Evolutionary conservation across 2,113 vertebrate genomes (phyloP).

Genomic region (Hoplias malabaricus): DNA sequence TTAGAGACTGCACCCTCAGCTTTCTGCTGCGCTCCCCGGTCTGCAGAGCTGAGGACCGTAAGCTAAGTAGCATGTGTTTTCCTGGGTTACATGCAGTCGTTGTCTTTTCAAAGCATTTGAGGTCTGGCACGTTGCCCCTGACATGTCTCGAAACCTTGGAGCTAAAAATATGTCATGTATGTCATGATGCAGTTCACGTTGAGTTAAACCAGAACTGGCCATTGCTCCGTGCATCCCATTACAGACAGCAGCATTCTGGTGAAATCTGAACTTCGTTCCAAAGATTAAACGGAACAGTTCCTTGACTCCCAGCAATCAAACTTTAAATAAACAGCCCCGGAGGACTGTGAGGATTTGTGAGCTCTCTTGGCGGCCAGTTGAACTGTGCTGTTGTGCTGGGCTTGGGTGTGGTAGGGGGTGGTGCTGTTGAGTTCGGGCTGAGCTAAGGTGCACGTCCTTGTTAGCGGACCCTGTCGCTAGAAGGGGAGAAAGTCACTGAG

Average conservation of each 20-base stretch:
- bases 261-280: neutral
- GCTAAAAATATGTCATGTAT: neutral
- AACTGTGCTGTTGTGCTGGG: neutral
- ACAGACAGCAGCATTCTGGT: neutral
- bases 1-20: conserved; percentile 5
- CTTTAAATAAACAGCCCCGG: neutral
- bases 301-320: neutral
- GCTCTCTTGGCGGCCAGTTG: conserved; percentile 1
- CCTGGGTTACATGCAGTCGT: conserved; percentile 6
- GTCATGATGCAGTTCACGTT: neutral
- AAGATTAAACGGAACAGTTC: neutral
- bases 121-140: neutral
- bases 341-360: conserved; percentile 8
- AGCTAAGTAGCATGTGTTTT: neutral
- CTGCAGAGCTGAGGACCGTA: neutral
- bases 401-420: neutral
- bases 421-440: neutral
- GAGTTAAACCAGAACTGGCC: neutral
- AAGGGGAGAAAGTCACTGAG: conserved; percentile 9
- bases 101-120: neutral
- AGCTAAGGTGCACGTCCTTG: conserved; percentile 9
- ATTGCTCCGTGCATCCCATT: neutral
- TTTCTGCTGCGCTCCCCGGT: neutral
- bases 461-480: conserved; percentile 32
- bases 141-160: conserved; percentile 8